These are phyloP conservation scores for Sebastes fasciatus DNA, from an alignment of 2,113 vertebrate genomes.

Conservation along the genomic window DNA sequence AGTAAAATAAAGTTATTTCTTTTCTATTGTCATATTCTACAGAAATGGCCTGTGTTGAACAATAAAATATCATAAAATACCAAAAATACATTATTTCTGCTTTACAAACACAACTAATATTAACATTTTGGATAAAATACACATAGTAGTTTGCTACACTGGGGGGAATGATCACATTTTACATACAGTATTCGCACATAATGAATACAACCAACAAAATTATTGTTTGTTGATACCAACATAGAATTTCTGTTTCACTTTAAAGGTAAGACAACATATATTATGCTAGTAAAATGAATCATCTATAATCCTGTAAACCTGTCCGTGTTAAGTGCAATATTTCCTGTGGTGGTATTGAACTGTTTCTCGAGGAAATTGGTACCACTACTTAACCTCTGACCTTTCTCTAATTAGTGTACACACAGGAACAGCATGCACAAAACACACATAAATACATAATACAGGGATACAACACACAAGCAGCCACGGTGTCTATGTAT, in stretches of 20 bases:
- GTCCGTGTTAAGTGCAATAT: neutral
- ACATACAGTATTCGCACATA: neutral
- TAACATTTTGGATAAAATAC: neutral
- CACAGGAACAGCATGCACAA: neutral
- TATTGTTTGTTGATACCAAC: neutral
- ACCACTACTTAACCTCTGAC: slow-evolving; percentile 36
- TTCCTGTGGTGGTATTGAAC: slow-evolving; percentile 14
- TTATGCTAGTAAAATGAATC: neutral
- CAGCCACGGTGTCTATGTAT: neutral
- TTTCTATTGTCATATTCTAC: too few species aligned
- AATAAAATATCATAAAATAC: too few species aligned
- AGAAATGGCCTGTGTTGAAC: too few species aligned
- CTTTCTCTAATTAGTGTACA: slow-evolving; percentile 5
- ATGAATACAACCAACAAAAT: neutral
- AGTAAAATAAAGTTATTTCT: too few species aligned
- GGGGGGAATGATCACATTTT: neutral
- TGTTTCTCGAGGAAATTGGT: slow-evolving; percentile 13
- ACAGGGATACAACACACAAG: neutral
- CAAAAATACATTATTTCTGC: neutral
- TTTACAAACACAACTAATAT: neutral
- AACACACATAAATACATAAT: slow-evolving; percentile 20
- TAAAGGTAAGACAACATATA: neutral
- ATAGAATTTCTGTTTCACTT: neutral
- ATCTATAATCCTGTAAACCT: neutral
- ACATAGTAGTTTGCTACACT: neutral